Base-by-base conservation (phyloP, 2,797 vertebrate species). In the Cryptoblepharus egeriae region DNA sequence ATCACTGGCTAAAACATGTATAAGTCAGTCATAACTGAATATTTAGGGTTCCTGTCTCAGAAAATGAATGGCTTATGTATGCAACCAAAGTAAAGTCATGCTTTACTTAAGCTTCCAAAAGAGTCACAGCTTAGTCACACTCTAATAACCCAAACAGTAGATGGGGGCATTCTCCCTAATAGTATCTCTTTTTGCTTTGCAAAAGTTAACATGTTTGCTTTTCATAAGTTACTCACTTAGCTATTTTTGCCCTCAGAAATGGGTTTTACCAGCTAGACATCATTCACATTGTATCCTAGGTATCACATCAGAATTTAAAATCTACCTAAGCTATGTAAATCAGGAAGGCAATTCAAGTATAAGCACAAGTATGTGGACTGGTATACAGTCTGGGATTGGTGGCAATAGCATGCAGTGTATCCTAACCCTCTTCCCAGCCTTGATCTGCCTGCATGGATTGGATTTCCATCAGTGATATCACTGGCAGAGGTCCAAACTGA, bases 191-290 rank as follows among this genome's bases (percentile, higher is more conserved):
- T 22, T 20, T 60, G 39, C 28, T 32, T 32, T 18, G 24, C 15
- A 26, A 67, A 35, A 67, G 20, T 28, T 67, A 35, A 39, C 5
- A 75, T n/a, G n/a, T 22, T 20, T 60, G 39, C 28, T 32, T 32
- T 18, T 13, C 15, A 26, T 52, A 35, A 67, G 20, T 28, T 67
- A 32, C 45, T 61, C 39, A 42, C 32, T 45, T 26, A 57, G 58
- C 57, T 81, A n/a, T 65, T 81, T 75, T 67, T 68, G 28, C 28
- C 75, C 35, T 74, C 49, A 67, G 64, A 65, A 32, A 77, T 35
- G 13, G 63, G 11, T 20, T 65, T 65, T 30, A 30, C 75, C 15
- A 49, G 39, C n/a, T 11, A 65, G n/a, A 28, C 18, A 20, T 15
- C 15, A 75, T n/a, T 58, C 7, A 26, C 8, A 30, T 20, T 57